These are phyloP conservation scores for Hydrozoanthus gracilis DNA, from an alignment of 92 coral and sea anemone genomes.

Conservation along the genomic window DNA sequence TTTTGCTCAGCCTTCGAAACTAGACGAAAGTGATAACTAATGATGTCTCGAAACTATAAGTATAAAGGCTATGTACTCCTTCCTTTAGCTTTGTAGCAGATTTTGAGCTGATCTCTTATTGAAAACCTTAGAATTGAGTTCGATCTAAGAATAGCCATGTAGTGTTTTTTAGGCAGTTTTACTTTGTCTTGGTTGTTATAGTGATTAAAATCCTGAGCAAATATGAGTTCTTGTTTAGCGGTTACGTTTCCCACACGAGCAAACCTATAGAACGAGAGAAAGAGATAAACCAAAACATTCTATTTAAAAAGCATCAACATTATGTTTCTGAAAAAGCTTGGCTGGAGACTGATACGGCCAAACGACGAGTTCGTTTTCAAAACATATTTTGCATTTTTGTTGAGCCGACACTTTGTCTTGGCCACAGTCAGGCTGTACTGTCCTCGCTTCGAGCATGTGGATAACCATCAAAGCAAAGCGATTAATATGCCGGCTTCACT, in stretches of 20 bases:
- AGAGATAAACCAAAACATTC: constrained; percentile 28
- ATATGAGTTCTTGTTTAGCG: constrained; percentile 15
- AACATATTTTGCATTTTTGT: constrained; percentile 35
- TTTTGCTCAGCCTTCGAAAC: too few species aligned
- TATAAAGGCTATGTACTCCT: background rate
- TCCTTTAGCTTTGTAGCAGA: background rate
- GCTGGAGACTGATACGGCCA: constrained; percentile 10
- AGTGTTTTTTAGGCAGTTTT: background rate
- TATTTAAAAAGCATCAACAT: constrained; percentile 36
- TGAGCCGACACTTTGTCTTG: constrained; percentile 14
- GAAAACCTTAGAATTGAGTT: background rate
- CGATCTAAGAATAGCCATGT: background rate
- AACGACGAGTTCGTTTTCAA: constrained; percentile 26
- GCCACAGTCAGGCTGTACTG: constrained; percentile 1
- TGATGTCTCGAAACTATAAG: too few species aligned
- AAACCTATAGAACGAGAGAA: background rate
- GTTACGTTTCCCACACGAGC: constrained; percentile 6
- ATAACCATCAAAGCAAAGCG: constrained; percentile 31
- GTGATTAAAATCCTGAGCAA: constrained; percentile 17
- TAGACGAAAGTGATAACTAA: too few species aligned
- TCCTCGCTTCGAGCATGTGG: background rate
- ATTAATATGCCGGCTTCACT: constrained; percentile 4
- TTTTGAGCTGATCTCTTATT: background rate
- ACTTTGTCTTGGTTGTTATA: constrained; percentile 33
- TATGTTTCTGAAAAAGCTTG: background rate